Evolutionary conservation across 2,113 vertebrate species (phyloP), one percentile per base, ranked within the genome.

Genomic region (Indicator maculatus): DNA sequence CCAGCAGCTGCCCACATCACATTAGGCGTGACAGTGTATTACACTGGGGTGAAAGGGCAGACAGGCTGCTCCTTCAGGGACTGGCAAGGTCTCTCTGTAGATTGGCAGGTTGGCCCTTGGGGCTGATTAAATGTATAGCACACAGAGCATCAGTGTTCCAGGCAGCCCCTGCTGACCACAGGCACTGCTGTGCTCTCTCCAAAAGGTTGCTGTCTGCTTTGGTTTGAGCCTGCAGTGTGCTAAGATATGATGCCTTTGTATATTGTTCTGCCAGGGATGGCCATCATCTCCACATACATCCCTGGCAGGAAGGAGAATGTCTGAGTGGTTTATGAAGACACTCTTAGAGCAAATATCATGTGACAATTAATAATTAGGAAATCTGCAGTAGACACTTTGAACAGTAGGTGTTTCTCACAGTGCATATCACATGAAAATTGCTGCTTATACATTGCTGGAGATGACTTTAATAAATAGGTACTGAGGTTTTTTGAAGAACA

Each of bases 71-170:
- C 85, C 83, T 39, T n/a, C 5, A 9, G 64, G 74, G 82, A 33
- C 72, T 12, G 66, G 38, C 53, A 52, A 7, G 67, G 74, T 41
- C 93, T 96, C 81, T 89, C 89, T 26, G 0, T n/a, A 88, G 74
- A 26, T 67, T 69, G 92, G 93, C 93, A 95, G 94, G 12, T 55
- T 8, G 4, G 86, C 84, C 92, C 90, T 44, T 73, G 92, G 90
- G 94, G 77, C 91, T 89, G 89, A 67, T 95, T 33, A 55, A 85
- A 71, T 24, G 60, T 76, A 15, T 28, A 85, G 87, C 6, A 10
- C 84, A 21, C 47, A 26, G 74, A 56, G 67, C 79, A 20, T 9
- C 63, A 7, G 44, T 39, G 36, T n/a, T 31, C 5, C 6, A 6
- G 47, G 59, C 84, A 39, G 82, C 70, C 79, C 41, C 55, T 7